Base-by-base conservation (phyloP, 2,797 vertebrate genomes). In the Epinephelus malabaricus region DNA sequence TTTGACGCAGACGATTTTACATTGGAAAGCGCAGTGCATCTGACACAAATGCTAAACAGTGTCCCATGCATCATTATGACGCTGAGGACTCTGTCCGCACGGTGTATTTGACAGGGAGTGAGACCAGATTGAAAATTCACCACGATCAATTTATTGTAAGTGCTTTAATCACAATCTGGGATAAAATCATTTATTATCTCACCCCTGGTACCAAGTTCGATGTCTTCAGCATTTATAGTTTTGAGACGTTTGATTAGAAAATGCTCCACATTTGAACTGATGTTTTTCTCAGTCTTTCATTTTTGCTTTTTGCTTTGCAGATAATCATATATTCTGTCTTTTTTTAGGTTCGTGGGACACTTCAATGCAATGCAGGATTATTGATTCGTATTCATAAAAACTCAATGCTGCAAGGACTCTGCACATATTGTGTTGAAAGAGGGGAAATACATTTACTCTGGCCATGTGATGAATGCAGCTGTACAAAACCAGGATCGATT, bases 401-500 rank as follows among this genome's bases (percentile, higher is more conserved):
- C 67, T 55, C 17, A 69, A 23, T 2, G 18, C 38, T 46, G 46
- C 53, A 84, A 85, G 69, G 43, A 69, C 68, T 23, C 6, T 17
- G 77, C 30, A 19, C 34, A 58, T 18, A 59, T 30, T 79, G 54
- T 75, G 71, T 21, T 70, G 66, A 62, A 64, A 58, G 71, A 72
- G n/a, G 19, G 12, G 46, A 54, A 56, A 60, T 38, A n/a, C 25
- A 55, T 73, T 74, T 72, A 10, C 34, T 71, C n/a, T 62, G 30
- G 25, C 40, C 21, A 13, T 59, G 67, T 45, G 59, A 51, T 75
- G 25, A 82, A 78, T 65, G 63, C 17, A 30, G 62, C 43, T 63
- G 54, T 40, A 69, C 27, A 15, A 68, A 84, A 72, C 21, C 60
- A 75, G 38, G 67, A 86, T 81, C 25, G 19, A 92, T 84, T 75